Percentiles rank a stretch among this genome's conserved stretches.
Conservation (phyloP, 2,797 vertebrate species). For the Notolepis coatsorum region DNA sequence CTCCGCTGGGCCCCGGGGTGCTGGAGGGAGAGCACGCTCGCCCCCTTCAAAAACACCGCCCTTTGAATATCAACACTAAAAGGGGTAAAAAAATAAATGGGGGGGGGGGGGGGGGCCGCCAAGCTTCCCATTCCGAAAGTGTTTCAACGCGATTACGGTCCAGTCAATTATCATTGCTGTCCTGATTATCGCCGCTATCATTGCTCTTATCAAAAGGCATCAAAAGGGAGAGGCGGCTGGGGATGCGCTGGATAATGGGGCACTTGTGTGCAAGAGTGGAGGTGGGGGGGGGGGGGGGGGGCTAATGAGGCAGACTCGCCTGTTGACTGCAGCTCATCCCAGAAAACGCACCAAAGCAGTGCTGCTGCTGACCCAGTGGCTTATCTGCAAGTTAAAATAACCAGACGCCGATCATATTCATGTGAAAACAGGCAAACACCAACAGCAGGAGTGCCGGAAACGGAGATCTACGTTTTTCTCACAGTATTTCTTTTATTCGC, state of each 20-base stretch:
- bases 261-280: conserved; percentile 56
- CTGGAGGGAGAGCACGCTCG: conserved; percentile 40
- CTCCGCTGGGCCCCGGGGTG: conserved; percentile 38
- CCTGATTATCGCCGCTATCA: conserved; percentile 72
- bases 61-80: conserved; percentile 69
- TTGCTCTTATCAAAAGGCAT: conserved; percentile 75
- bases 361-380: conserved; percentile 73
- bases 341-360: conserved; percentile 72
- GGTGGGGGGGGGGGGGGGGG: conserved; percentile 55
- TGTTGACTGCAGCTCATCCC: conserved; percentile 77
- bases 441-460: conserved; percentile 80
- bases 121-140: conserved; percentile 59
- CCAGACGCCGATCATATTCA: conserved; percentile 76
- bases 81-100: conserved; percentile 21
- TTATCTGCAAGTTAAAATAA: conserved; percentile 86
- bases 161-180: conserved; percentile 73
- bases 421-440: conserved; percentile 72
- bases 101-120: too few species aligned
- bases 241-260: conserved; percentile 65
- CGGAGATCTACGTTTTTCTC: too few species aligned
- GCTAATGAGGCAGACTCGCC: conserved; percentile 69
- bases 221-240: conserved; percentile 59
- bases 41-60: conserved; percentile 41
- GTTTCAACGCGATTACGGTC: conserved; percentile 70
- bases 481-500: too few species aligned